phyloP scores from a whole-genome alignment of 1,140 invertebrate genomes.

The Drosophila rufa region DNA sequence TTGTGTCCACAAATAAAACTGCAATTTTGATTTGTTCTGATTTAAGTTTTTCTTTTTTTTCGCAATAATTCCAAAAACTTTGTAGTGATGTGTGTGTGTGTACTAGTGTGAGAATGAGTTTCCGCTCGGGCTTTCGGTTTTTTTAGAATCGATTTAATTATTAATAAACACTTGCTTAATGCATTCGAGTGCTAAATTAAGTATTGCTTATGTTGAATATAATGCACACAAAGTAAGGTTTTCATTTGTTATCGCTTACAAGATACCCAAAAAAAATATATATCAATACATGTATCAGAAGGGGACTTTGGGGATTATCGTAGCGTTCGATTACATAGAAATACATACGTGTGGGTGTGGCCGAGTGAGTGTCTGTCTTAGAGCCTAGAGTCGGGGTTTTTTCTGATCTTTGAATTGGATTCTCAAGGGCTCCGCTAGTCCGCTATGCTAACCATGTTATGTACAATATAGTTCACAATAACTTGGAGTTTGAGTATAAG shows the following conservation, averaged over 20 bases:
- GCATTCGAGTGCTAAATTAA: conserved; percentile 61
- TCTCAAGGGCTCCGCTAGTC: conserved; percentile 20
- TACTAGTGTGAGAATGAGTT: conserved; percentile 17
- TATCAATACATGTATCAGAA: conserved; percentile 8
- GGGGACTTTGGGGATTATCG: conserved; percentile 1
- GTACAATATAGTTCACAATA: conserved; percentile 51
- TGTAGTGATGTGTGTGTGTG: conserved; percentile 19
- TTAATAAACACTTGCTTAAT: conserved; percentile 57
- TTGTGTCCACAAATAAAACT: conserved; percentile 1
- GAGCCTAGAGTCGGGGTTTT: conserved; percentile 4
- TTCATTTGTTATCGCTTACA: conserved; percentile 26
- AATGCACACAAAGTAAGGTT: conserved; percentile 48
- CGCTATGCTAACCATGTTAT: conserved; percentile 22
- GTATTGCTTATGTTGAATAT: conserved; percentile 72
- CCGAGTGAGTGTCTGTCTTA: conserved; percentile 19
- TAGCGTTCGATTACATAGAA: conserved; percentile 16
- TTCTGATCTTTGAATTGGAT: background rate
- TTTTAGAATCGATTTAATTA: conserved; percentile 37
- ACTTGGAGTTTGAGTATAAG: conserved; percentile 39
- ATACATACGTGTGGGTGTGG: conserved; percentile 6
- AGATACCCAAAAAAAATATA: conserved; percentile 40
- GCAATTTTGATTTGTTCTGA: conserved; percentile 11
- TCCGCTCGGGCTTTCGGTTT: conserved; percentile 5
- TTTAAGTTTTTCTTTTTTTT: conserved; percentile 26
- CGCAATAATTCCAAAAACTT: conserved; percentile 50